Evolutionary conservation across 2,888 invertebrate genomes (phyloP), one percentile per base, ranked within the genome.

Genomic region (Chaitophorus viminalis): DNA sequence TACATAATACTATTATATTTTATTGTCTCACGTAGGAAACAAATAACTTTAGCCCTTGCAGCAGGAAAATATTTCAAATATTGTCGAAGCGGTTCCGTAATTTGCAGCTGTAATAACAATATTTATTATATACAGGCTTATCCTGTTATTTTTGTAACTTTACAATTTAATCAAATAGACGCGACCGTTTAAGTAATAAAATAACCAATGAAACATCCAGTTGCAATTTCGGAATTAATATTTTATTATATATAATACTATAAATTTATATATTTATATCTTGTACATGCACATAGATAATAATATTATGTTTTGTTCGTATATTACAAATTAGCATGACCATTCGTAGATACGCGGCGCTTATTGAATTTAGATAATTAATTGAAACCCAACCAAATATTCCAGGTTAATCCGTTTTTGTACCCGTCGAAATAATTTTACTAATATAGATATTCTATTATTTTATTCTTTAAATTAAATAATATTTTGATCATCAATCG

Each of bases 11-110:
- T 70, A 21, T 60, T 29, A 17, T 70, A n/a, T 17, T 70, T 70
- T 70, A 70, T 70, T 70, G 29, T 60, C 29, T 70, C 70, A 29
- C 70, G 70, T 70, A 31, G 31, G 29, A 29, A 31, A 70, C 70
- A 70, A 65, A 65, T 70, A 70, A 70, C 39, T 79, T 79, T 79
- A 21, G 21, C 18, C 68, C 31, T 17, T 25, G 29, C 21, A 46
- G 70, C 31, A 21, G 21, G 68, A 81, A 68, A 81, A 81, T 46
- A 46, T 70, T 81, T 68, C 81, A 21, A 81, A 68, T 60, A 60
- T 81, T 68, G 25, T 25, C 46, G 25, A 68, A 81, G 46, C 39
- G 29, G 46, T 3, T 18, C 81, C 21, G 8, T 68, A 11, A 81
- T 65, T 5, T 29, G 68, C 29, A 14, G 9, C n/a, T 39, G 21